phyloP scores from a whole-genome alignment of 2,113 vertebrate genomes.

The Malurus alboscapulatus region DNA sequence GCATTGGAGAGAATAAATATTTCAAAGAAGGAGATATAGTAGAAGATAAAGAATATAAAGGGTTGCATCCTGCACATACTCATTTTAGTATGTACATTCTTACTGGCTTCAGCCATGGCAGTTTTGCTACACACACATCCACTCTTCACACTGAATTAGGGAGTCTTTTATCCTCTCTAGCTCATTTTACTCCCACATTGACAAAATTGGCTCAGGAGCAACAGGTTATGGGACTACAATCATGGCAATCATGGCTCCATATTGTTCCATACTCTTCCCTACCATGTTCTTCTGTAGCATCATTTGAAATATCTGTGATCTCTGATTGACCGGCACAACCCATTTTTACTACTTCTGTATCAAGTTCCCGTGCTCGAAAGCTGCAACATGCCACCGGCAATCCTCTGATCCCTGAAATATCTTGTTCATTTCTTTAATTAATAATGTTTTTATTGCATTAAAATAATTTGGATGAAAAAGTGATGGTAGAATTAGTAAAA shows the following conservation, averaged over 20 bases:
- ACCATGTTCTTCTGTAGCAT: background rate
- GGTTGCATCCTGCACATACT: background rate
- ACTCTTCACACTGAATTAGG: background rate
- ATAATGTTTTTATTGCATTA: background rate
- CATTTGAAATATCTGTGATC: background rate
- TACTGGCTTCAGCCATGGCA: background rate
- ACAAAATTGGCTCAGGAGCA: background rate
- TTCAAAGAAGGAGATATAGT: background rate
- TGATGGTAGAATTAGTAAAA: background rate
- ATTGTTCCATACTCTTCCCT: background rate
- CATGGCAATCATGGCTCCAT: background rate
- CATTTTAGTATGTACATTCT: background rate
- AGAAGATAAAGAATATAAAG: background rate
- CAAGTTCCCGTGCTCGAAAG: background rate
- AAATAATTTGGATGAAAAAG: background rate
- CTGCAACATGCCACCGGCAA: fast-evolving
- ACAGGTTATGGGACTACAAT: background rate
- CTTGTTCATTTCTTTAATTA: background rate
- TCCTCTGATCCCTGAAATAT: background rate
- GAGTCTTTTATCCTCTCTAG: background rate
- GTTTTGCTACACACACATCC: background rate
- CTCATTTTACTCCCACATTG: background rate
- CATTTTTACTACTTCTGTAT: background rate
- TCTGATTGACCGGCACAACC: background rate
- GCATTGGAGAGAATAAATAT: background rate